Conservation (phyloP, 1,140 invertebrate genomes). For the Catajapyx aquilonaris region DNA sequence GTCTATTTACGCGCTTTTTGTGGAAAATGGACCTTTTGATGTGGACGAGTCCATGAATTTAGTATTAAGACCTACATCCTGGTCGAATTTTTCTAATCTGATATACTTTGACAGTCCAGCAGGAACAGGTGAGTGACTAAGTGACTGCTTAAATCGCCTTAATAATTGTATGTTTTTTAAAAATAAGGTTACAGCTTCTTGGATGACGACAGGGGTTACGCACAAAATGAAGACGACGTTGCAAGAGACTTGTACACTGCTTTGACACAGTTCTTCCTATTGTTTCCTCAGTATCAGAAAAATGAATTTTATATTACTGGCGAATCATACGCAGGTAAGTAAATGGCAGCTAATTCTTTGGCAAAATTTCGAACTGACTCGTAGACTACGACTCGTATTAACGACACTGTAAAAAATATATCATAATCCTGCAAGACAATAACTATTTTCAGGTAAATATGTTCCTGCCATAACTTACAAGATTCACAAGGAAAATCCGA, state of each 20-base stretch:
- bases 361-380: not conserved
- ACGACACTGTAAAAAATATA: not conserved
- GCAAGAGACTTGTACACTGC: constrained; percentile 12
- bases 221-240: constrained; percentile 11
- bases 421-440: not conserved
- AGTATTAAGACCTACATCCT: constrained; percentile 17
- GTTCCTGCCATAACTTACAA: constrained; percentile 23
- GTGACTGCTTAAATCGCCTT: constrained; percentile 6
- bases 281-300: constrained; percentile 13
- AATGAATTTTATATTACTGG: constrained; percentile 24
- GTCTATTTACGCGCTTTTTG: constrained; percentile 28
- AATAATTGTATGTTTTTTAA: constrained; percentile 6
- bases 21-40: constrained; percentile 26
- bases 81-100: constrained; percentile 24
- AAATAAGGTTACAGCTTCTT: constrained; percentile 12
- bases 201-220: constrained; percentile 11
- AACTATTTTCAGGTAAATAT: constrained; percentile 18
- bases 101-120: constrained; percentile 31
- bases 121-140: constrained; percentile 16
- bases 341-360: not conserved
- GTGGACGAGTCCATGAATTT: constrained; percentile 18
- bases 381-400: not conserved
- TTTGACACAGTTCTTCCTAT: constrained; percentile 14
- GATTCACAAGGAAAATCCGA: constrained; percentile 19
- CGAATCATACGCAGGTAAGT: constrained; percentile 27